Evolutionary conservation across 1,140 invertebrate species (phyloP).

Genomic region (Neodiprion virginianus): DNA sequence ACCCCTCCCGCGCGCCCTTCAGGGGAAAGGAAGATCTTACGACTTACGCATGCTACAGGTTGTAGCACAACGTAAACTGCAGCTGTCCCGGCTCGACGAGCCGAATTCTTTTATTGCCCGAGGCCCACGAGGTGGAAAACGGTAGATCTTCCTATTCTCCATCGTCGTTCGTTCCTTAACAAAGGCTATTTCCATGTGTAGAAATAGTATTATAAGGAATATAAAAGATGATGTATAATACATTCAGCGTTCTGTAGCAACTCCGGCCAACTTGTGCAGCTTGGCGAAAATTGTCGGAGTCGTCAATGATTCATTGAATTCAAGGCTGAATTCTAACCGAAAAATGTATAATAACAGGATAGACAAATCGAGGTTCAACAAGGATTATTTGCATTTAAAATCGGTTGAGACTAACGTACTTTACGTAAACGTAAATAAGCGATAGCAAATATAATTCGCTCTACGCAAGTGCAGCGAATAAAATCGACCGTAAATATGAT

Average conservation of each 20-base stretch:
- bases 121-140: not conserved
- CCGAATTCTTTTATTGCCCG: constrained; percentile 41
- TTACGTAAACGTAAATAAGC: not conserved
- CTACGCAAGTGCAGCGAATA: not conserved
- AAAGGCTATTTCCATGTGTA: not conserved
- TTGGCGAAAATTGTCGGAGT: too few relatives aligned
- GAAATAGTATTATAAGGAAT: too few relatives aligned
- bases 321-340: too few relatives aligned
- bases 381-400: not conserved
- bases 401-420: not conserved
- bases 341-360: too few relatives aligned
- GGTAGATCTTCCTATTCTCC: not conserved
- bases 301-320: too few relatives aligned
- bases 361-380: too few relatives aligned
- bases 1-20: not conserved
- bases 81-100: constrained; percentile 38
- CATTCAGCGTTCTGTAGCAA: too few relatives aligned
- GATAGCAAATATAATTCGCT: not conserved
- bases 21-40: not conserved
- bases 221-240: too few relatives aligned
- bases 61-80: constrained; percentile 27
- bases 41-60: constrained; percentile 42
- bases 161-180: not conserved
- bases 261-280: too few relatives aligned
- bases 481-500: not conserved